These are phyloP conservation scores for Procavia capensis DNA, from an alignment of 2,113 vertebrate species.

Conservation along the genomic window DNA sequence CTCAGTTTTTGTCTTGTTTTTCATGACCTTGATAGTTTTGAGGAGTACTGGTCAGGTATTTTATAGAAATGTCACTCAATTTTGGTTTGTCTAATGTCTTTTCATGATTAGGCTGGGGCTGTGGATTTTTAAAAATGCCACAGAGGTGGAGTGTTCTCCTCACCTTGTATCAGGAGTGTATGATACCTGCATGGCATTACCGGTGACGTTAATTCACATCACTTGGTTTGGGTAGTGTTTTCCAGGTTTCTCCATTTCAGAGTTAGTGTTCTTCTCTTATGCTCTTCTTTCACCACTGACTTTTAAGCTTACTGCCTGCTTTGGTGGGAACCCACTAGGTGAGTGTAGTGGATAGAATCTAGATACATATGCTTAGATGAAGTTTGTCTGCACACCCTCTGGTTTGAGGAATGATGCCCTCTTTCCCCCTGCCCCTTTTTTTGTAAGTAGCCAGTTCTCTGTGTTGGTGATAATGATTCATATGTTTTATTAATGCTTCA, in stretches of 20 bases:
- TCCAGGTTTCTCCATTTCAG: neutral
- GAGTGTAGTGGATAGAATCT: neutral
- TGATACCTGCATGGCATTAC: neutral
- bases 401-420: neutral
- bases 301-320: neutral
- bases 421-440: neutral
- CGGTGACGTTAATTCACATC: neutral
- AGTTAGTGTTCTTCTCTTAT: neutral
- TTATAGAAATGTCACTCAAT: neutral
- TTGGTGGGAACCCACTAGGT: neutral
- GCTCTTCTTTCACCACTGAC: neutral
- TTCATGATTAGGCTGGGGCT: neutral
- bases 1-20: slow-evolving; percentile 53
- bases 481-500: neutral
- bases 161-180: neutral
- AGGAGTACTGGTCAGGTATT: slow-evolving; percentile 22
- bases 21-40: slow-evolving; percentile 38
- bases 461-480: neutral
- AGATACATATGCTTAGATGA: neutral
- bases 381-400: neutral
- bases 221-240: too few relatives aligned
- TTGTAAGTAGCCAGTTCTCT: neutral
- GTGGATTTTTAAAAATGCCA: neutral
- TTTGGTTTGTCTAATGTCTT: slow-evolving; percentile 34
- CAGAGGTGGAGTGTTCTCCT: neutral